Evolutionary conservation across 2,113 vertebrate species (phyloP).

Genomic region (Mixornis gularis): DNA sequence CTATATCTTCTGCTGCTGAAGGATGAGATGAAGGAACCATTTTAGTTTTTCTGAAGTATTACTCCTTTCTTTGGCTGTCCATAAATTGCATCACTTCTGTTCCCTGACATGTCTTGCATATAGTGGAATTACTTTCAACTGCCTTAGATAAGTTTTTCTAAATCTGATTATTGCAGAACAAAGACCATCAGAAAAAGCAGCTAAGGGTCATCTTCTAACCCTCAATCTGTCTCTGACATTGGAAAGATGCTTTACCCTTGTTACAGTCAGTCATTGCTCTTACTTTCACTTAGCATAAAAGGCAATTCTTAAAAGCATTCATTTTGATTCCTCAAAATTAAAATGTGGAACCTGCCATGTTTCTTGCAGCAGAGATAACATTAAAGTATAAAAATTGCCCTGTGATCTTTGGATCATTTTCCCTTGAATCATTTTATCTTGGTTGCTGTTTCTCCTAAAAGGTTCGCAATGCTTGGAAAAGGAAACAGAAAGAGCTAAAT

Average conservation of each 20-base stretch:
- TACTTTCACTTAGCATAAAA: conserved; percentile 16
- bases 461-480: not conserved
- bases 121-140: conserved; percentile 3
- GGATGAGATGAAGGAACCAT: not conserved
- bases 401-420: not conserved
- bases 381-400: not conserved
- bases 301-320: conserved; percentile 12
- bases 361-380: not conserved
- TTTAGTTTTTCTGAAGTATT: not conserved
- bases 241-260: not conserved
- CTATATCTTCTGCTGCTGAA: not conserved
- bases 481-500: not conserved
- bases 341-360: not conserved
- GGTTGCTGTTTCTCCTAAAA: conserved; percentile 17
- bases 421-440: not conserved
- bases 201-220: not conserved
- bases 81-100: not conserved
- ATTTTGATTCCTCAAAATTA: conserved; percentile 12
- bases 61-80: not conserved
- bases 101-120: not conserved
- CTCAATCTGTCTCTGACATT: not conserved
- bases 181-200: not conserved
- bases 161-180: conserved; percentile 25
- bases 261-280: not conserved
- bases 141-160: not conserved